Conservation (phyloP, 2,888 invertebrate genomes). For the Caenorhabditis sp. region DNA sequence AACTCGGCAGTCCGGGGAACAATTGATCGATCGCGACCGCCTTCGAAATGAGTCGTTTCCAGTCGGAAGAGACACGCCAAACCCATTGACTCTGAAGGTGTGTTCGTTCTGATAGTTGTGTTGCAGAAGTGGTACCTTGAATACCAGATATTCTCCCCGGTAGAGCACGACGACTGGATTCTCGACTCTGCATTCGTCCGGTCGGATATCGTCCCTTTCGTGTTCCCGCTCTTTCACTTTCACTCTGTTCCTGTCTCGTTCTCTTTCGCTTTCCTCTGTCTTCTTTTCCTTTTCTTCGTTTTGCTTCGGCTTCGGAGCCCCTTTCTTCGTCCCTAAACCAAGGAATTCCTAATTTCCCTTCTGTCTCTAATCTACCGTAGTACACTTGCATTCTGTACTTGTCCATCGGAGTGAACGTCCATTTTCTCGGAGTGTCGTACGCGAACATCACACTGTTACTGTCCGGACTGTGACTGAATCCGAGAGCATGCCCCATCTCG, state of each 20-base stretch:
- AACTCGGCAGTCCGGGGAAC: slow-evolving; percentile 38
- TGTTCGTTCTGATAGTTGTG: too few relatives aligned
- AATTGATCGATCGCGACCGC: slow-evolving; percentile 26
- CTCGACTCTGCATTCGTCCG: slow-evolving; percentile 41
- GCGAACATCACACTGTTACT: slow-evolving; percentile 52
- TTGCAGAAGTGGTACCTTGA: too few relatives aligned
- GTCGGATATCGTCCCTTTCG: slow-evolving; percentile 34
- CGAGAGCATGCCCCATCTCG: slow-evolving; percentile 59
- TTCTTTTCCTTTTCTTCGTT: neutral
- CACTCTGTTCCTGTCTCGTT: slow-evolving; percentile 1
- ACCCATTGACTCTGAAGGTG: slow-evolving; percentile 48
- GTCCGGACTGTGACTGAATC: slow-evolving; percentile 54
- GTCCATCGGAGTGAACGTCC: slow-evolving; percentile 49
- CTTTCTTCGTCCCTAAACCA: slow-evolving; percentile 8
- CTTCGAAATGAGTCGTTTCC: slow-evolving; percentile 27
- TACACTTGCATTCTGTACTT: slow-evolving; percentile 35
- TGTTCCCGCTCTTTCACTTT: slow-evolving; percentile 3
- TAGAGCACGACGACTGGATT: slow-evolving; percentile 54
- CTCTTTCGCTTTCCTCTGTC: neutral
- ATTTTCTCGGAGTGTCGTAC: slow-evolving; percentile 39
- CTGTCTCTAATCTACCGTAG: slow-evolving; percentile 22
- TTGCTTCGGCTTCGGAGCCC: neutral
- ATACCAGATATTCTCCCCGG: slow-evolving; percentile 49
- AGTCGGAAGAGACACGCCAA: slow-evolving; percentile 47
- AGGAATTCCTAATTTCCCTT: neutral